phyloP scores from a whole-genome alignment of 2,888 invertebrate species.

The Taphrorychus bicolor region DNA sequence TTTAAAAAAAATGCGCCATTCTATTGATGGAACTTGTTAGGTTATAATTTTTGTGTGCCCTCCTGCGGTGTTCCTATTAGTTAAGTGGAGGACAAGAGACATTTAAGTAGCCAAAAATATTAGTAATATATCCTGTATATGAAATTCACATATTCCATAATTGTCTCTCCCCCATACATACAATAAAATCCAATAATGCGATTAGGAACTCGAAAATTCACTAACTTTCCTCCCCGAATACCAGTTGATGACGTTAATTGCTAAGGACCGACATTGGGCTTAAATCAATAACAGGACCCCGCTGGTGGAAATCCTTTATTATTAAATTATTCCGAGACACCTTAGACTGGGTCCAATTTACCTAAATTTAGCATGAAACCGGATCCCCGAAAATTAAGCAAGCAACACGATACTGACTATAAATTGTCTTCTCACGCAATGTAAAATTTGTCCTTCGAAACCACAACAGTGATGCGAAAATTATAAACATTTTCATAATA shows the following conservation, averaged over 20 bases:
- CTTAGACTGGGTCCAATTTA: conserved; percentile 39
- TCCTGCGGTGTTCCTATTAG: no score
- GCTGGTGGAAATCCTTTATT: conserved; percentile 33
- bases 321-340: conserved; percentile 41
- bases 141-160: no score
- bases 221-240: neutral
- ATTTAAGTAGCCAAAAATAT: no score
- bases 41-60: no score
- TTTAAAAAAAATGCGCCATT: no score
- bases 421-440: conserved; percentile 25
- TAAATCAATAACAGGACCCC: conserved; percentile 29
- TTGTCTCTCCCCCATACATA: no score
- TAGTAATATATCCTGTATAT: no score
- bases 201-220: neutral
- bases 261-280: conserved; percentile 19
- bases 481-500: no score
- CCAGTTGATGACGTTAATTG: conserved; percentile 21
- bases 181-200: neutral
- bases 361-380: conserved; percentile 40
- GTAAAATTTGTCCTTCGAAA: conserved; percentile 3
- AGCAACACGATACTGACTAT: conserved; percentile 24
- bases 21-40: no score
- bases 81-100: no score
- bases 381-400: conserved; percentile 28
- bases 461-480: neutral